Evolutionary conservation across 2,888 invertebrate genomes (phyloP).

Genomic region (Marronus borbonicus): DNA sequence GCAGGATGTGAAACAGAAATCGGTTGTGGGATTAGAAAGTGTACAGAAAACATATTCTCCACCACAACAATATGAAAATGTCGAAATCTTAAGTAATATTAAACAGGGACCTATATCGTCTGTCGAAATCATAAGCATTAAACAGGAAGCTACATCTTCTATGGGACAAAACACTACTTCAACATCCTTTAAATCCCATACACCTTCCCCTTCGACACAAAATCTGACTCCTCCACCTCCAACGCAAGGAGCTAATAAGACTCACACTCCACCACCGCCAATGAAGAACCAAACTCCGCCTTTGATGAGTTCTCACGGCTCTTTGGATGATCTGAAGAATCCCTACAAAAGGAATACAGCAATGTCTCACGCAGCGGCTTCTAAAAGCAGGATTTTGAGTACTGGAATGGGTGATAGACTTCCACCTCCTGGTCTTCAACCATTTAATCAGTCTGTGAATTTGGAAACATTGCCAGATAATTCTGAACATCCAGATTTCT

Average conservation of each 20-base stretch:
- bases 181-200: conserved; percentile 47
- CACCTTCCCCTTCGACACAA: conserved; percentile 60
- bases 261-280: conserved; percentile 61
- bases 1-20: background rate
- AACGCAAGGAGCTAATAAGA: conserved; percentile 1
- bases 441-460: conserved; percentile 72
- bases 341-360: conserved; percentile 63
- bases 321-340: conserved; percentile 60
- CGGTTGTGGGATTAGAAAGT: background rate
- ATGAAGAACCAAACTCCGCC: conserved; percentile 58
- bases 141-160: conserved; percentile 11
- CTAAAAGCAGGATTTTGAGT: conserved; percentile 54
- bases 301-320: conserved; percentile 48
- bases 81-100: conserved; percentile 50
- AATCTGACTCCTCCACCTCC: conserved; percentile 62
- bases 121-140: conserved; percentile 50
- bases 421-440: conserved; percentile 36
- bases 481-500: conserved; percentile 76
- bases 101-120: conserved; percentile 10
- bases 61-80: conserved; percentile 53
- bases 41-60: background rate
- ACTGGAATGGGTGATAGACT: conserved; percentile 51
- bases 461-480: conserved; percentile 80
- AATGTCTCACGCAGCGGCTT: conserved; percentile 71
- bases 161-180: conserved; percentile 44